Evolutionary conservation across 2,113 vertebrate species (phyloP), one percentile per base, ranked within the genome.

Genomic region (Oncorhynchus gorbuscha): DNA sequence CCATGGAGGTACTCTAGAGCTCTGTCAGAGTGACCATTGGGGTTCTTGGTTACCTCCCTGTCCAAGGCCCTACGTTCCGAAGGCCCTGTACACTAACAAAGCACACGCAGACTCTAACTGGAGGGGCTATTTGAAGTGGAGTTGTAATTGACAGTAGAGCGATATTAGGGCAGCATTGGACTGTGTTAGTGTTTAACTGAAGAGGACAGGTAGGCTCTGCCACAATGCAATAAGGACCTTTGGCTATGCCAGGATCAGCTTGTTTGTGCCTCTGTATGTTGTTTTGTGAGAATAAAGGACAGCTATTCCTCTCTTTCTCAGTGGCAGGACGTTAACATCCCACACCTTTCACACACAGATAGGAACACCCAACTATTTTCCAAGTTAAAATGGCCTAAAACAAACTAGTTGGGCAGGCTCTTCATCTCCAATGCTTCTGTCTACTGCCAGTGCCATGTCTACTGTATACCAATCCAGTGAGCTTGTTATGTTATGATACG

Each of bases 121-220:
- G 61, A 39, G 79, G 84, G 72, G 28, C 66, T 7, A 16, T 76
- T 76, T 48, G 73, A 72, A 71, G 79, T 55, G 39, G 59, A 73
- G 83, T 79, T 76, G 24, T 3, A 20, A 81, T 20, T 82, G 84
- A 82, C 82, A 76, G 79, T 64, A 75, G 76, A 84, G 71, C 81
- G 81, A 83, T 66, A 74, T 66, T 71, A 74, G 2, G 51, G 68
- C 58, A 85, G 80, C 76, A 45, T 76, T 81, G 79, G 3, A 35
- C 79, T 81, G 77, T 58, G 77, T 76, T 81, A 82, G 88, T 81
- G 55, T 77, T 86, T 89, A 92, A 93, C 88, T 72, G 78, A 84
- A 87, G 84, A 82, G 73, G 91, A 89, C 92, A 93, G 92, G 90
- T 93, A 90, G 90, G 82, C 82, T 73, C 88, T 82, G 86, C 81